These are phyloP conservation scores for Tinea semifulvella DNA, from an alignment of 2,888 invertebrate genomes.

Conservation along the genomic window DNA sequence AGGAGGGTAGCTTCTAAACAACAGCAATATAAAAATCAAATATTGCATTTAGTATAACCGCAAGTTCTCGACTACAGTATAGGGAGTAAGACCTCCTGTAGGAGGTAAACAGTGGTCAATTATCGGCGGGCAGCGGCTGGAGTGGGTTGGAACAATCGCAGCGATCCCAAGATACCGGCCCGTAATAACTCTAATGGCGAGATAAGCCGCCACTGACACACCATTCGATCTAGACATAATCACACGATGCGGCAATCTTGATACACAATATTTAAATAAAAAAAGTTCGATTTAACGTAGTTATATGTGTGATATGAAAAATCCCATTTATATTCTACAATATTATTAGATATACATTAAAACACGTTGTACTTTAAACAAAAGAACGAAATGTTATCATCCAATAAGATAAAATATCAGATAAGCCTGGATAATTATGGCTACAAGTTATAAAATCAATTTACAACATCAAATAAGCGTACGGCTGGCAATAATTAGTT, in stretches of 20 bases:
- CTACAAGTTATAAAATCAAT: slow-evolving; percentile 6
- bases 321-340: too few species aligned
- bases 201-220: slow-evolving; percentile 57
- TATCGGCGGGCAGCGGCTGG: slow-evolving; percentile 48
- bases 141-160: slow-evolving; percentile 55
- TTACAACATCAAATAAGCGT: slow-evolving; percentile 5
- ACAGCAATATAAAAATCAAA: slow-evolving; percentile 3
- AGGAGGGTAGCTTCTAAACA: too few species aligned
- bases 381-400: not conserved
- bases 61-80: slow-evolving; percentile 15
- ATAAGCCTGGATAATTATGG: slow-evolving; percentile 4
- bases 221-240: slow-evolving; percentile 25
- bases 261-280: not conserved
- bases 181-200: slow-evolving; percentile 65
- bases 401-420: not conserved
- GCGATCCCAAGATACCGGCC: slow-evolving; percentile 62
- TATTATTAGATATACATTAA: not conserved
- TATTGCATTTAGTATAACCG: slow-evolving; percentile 1
- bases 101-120: slow-evolving; percentile 65
- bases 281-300: too few species aligned
- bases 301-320: too few species aligned
- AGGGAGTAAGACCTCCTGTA: slow-evolving; percentile 54
- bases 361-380: not conserved
- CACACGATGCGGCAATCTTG: slow-evolving; percentile 12
- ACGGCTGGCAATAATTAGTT: slow-evolving; percentile 6